Evolutionary conservation across 2,113 vertebrate genomes (phyloP).

Genomic region (Meles meles): DNA sequence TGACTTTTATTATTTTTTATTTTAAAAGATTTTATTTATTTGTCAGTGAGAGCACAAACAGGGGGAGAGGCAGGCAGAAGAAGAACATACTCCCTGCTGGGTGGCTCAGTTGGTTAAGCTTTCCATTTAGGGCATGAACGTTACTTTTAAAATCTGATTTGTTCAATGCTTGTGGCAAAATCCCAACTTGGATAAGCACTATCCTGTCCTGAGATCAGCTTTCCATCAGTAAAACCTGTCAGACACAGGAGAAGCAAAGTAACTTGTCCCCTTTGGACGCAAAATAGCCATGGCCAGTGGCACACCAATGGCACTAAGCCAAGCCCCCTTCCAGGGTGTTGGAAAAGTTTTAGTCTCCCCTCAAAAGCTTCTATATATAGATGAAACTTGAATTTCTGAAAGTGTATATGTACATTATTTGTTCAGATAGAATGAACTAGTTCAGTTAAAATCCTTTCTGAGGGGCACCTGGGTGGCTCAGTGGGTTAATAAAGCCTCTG

Average conservation of each 20-base stretch:
- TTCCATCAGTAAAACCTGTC: conserved; percentile 12
- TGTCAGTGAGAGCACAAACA: too few species aligned
- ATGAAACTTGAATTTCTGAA: conserved; percentile 14
- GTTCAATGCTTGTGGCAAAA: background rate
- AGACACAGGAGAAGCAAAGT: background rate
- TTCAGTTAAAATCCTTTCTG: conserved; percentile 15
- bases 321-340: background rate
- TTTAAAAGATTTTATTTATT: background rate
- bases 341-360: background rate
- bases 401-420: background rate
- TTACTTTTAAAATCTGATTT: conserved; percentile 9
- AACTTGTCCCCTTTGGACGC: background rate
- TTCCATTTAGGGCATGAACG: background rate
- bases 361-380: background rate
- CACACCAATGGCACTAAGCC: background rate
- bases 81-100: too few species aligned
- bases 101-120: too few species aligned
- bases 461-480: too few species aligned
- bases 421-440: background rate
- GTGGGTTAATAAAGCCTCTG: too few species aligned
- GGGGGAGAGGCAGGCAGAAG: too few species aligned
- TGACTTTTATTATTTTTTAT: background rate
- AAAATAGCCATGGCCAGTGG: background rate
- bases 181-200: background rate
- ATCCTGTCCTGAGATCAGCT: background rate